Percentiles rank a stretch among this genome's conserved stretches.
Evolutionary conservation across 2,888 invertebrate species (phyloP).

Genomic region (Acrobasis repandana): DNA sequence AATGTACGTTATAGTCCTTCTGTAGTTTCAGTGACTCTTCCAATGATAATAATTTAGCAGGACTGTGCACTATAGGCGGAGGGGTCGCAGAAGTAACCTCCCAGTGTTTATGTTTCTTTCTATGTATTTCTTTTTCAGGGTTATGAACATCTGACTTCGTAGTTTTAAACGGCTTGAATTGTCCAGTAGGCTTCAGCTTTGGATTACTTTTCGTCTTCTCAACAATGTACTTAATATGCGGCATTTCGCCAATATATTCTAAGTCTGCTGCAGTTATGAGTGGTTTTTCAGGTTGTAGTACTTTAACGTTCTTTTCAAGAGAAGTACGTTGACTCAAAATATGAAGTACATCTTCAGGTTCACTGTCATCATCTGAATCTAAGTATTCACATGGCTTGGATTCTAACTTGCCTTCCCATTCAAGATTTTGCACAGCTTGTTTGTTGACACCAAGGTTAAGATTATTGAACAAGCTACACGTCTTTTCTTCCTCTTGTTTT

Average conservation of each 20-base stretch:
- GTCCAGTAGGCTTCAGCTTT: slow-evolving; percentile 54
- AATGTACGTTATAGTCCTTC: slow-evolving; percentile 70
- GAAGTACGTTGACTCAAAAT: slow-evolving; percentile 81
- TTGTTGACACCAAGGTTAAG: slow-evolving; percentile 74
- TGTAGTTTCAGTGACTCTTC: slow-evolving; percentile 83
- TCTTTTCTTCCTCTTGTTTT: slow-evolving; percentile 75
- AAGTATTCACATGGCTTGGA: slow-evolving; percentile 53
- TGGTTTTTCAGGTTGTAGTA: slow-evolving; percentile 67
- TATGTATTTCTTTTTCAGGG: slow-evolving; percentile 76
- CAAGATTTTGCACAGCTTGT: slow-evolving; percentile 77
- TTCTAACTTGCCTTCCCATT: slow-evolving; percentile 82
- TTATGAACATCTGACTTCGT: slow-evolving; percentile 80
- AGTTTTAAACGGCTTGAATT: slow-evolving; percentile 84
- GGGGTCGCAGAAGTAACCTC: slow-evolving; percentile 86
- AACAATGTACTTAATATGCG: slow-evolving; percentile 81
- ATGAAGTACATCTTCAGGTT: slow-evolving; percentile 81
- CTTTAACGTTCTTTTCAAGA: slow-evolving; percentile 75
- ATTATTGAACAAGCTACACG: slow-evolving; percentile 74
- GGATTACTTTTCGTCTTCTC: slow-evolving; percentile 72
- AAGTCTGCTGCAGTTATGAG: slow-evolving; percentile 79
- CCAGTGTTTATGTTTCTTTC: slow-evolving; percentile 81
- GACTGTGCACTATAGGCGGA: slow-evolving; percentile 80
- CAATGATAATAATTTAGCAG: slow-evolving; percentile 76
- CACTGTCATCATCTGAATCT: slow-evolving; percentile 84
- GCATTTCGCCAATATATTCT: slow-evolving; percentile 66